Evolutionary conservation across 2,888 invertebrate genomes (phyloP), one percentile per base, ranked within the genome.

Genomic region (Nomada fucata): DNA sequence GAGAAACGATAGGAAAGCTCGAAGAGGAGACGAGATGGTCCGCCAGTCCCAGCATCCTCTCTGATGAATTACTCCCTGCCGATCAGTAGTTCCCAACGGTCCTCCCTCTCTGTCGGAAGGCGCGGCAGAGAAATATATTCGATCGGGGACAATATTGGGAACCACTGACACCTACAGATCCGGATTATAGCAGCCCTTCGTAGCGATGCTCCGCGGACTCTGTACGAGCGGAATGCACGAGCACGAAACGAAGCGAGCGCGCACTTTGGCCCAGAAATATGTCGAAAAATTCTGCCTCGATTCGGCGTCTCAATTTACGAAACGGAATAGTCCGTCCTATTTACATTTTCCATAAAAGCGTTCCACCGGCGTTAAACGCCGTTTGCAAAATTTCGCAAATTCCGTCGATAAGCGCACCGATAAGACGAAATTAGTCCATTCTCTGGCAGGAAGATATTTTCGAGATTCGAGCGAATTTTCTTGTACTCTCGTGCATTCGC

Each of bases 1-100:
- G 88, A 86, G 87, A 86, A 83, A 84, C 85, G 76, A 85, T 86
- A 86, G 83, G 88, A 85, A 83, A 81, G 79, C 77, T 63, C 76
- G 82, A 84, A 84, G 81, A 83, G 71, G 76, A 70, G 79, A 80
- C 83, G 29, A 82, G 88, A 84, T 83, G 86, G 89, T 85, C 87
- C 90, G 90, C 92, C 92, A 88, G 90, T 91, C 92, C 89, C 91
- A 89, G 90, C 93, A 91, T 93, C 92, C 91, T 91, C 90, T 90
- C 83, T 84, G 90, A 90, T 89, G 88, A 90, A 91, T 90, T 90
- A 91, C 87, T 90, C 87, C 70, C 85, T 85, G 78, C 64, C 68
- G 85, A 84, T 82, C 84, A 86, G 92, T 88, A 91, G 91, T 88
- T 91, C 92, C 91, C 92, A 92, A 82, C 81, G 82, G 76, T 67